Percentiles rank a stretch among this genome's conserved stretches.
phyloP scores from a whole-genome alignment of 2,113 vertebrate genomes.

The Xiphias gladius region DNA sequence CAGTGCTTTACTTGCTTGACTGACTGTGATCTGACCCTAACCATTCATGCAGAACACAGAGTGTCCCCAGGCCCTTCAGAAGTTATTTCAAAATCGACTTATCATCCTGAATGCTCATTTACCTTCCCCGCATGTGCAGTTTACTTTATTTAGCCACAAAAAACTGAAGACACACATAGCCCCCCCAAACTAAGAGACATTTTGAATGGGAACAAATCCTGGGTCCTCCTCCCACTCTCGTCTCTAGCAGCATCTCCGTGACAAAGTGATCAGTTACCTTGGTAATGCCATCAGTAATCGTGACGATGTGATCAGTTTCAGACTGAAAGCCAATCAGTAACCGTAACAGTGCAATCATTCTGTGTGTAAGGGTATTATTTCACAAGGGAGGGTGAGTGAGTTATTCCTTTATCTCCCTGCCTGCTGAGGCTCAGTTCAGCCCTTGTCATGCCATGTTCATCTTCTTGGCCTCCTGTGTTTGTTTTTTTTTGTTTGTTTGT shows the following conservation, averaged over 20 bases:
- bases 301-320: conserved; percentile 68
- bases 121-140: conserved; percentile 27
- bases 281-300: conserved; percentile 62
- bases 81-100: conserved; percentile 74
- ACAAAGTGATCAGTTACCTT: conserved; percentile 68
- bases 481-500: too few species aligned
- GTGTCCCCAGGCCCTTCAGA: conserved; percentile 54
- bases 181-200: conserved; percentile 4
- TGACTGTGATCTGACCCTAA: conserved; percentile 70
- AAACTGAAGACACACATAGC: conserved; percentile 17
- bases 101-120: conserved; percentile 74
- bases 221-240: conserved; percentile 33
- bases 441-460: conserved; percentile 25
- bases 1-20: conserved; percentile 22
- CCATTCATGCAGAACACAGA: conserved; percentile 51
- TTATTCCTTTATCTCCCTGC: conserved; percentile 54
- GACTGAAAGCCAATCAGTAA: conserved; percentile 61
- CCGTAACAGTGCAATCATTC: conserved; percentile 44
- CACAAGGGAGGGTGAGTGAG: conserved; percentile 31
- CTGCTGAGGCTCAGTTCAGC: conserved; percentile 22
- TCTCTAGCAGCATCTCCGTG: conserved; percentile 38
- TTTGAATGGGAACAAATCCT: conserved; percentile 29
- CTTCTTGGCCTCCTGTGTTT: conserved; percentile 18
- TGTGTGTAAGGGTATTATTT: conserved; percentile 46
- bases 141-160: conserved; percentile 53